Percentiles rank a stretch among this genome's conserved stretches.
phyloP scores from a whole-genome alignment of 2,888 invertebrate genomes.

The Cremastobaeus sp. region DNA sequence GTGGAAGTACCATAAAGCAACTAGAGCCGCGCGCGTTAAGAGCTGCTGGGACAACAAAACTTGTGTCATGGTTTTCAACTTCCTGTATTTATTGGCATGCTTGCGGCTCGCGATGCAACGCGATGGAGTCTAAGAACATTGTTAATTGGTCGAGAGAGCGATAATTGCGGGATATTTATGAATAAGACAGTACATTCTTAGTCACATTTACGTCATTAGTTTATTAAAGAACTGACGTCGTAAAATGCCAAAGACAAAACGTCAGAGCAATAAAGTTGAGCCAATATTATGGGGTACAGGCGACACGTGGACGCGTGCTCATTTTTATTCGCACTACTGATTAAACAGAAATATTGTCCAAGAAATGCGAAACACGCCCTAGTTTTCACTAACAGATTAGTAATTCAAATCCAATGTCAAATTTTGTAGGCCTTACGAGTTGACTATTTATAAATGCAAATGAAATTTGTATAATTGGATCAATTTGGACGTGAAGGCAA shows the following conservation, averaged over 20 bases:
- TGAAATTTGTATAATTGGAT: too few species aligned
- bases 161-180: constrained; percentile 68
- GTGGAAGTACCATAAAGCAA: too few species aligned
- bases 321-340: not conserved
- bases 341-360: not conserved
- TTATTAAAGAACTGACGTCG: constrained; percentile 59
- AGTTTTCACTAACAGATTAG: not conserved
- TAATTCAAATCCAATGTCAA: too few species aligned
- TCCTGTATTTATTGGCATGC: constrained; percentile 43
- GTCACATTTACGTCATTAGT: constrained; percentile 68
- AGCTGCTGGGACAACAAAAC: constrained; percentile 11
- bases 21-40: constrained; percentile 4
- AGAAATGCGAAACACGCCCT: too few species aligned
- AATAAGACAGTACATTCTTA: constrained; percentile 68
- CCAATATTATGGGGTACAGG: constrained; percentile 27
- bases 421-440: too few species aligned
- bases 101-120: constrained; percentile 38
- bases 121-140: constrained; percentile 58
- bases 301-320: not conserved
- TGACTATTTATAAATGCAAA: too few species aligned
- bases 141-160: constrained; percentile 69
- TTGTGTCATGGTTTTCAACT: constrained; percentile 28
- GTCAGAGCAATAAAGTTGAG: constrained; percentile 39
- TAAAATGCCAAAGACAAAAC: constrained; percentile 55
- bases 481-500: too few species aligned